Evolutionary conservation across 2,113 vertebrate species (phyloP), one percentile per base, ranked within the genome.

Genomic region (Poecile atricapillus): DNA sequence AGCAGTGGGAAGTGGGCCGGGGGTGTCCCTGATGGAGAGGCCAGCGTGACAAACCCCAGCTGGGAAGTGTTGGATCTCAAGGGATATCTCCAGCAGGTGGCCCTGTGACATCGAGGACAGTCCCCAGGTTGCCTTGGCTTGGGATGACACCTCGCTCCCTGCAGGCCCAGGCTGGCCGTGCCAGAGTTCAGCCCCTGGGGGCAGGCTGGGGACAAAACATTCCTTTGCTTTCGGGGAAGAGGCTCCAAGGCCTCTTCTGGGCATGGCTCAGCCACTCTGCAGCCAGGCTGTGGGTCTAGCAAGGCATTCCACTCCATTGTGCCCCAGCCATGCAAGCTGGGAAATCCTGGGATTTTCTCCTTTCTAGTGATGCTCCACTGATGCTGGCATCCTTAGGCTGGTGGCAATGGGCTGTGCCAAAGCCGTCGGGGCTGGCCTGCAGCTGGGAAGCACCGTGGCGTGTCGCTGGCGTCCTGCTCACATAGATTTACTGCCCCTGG

Each of bases 61-160:
- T 53, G 16, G 11, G 25, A 49, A 4, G 8, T 52, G 33, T 19
- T 5, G 11, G n/a, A 33, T 30, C 71, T 31, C 55, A 39, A 83
- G 46, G 43, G 25, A 50, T 77, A 39, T 67, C 25, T 94, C 96
- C 96, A 97, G 94, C 71, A 97, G 96, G 76, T 96, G 96, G 88
- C 96, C 89, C 95, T 96, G 83, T 96, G 95, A 75, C 90, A 93
- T 25, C 68, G 47, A 74, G 68, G 68, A 95, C 20, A 2, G 87
- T 59, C 33, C 47, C 33, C 53, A 60, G 44, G 27, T 41, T 71
- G 58, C 14, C 19, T 37, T 11, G n/a, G n/a, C 20, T 15, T 65
- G 23, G 18, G 46, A n/a, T 1, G 9, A 10, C 83, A 23, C 19
- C 41, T 85, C 55, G 46, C 6, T 64, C 30, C 49, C 37, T 7